Percentiles rank a stretch among this genome's conserved stretches.
Evolutionary conservation across 1,140 invertebrate species (phyloP).

Genomic region (Drosophila subobscura): DNA sequence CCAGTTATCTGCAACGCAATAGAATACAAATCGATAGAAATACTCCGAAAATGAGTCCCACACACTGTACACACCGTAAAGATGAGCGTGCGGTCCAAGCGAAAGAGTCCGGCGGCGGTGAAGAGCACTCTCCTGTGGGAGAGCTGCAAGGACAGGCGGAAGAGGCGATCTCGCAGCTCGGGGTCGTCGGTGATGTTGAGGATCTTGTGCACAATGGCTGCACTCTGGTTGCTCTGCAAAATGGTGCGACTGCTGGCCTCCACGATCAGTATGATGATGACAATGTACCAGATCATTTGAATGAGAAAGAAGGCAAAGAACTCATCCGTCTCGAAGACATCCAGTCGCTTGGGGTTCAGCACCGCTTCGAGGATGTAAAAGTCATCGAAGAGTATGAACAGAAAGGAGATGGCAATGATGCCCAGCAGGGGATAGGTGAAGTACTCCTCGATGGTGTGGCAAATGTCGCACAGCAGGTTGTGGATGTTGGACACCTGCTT

Average conservation of each 20-base stretch:
- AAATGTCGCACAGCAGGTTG: conserved; percentile 79
- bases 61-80: conserved; percentile 65
- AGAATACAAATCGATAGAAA: background rate
- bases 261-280: conserved; percentile 78
- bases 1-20: conserved; percentile 61
- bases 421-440: conserved; percentile 78
- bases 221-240: conserved; percentile 59
- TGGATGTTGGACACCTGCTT: conserved; percentile 79
- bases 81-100: conserved; percentile 76
- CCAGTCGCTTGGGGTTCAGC: conserved; percentile 68
- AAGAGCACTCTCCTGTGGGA: conserved; percentile 71
- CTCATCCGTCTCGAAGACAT: conserved; percentile 71
- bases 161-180: conserved; percentile 65
- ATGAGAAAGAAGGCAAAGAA: conserved; percentile 79
- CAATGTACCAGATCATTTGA: conserved; percentile 79
- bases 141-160: conserved; percentile 73
- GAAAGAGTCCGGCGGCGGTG: conserved; percentile 76
- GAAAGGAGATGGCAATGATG: conserved; percentile 77
- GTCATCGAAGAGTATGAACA: conserved; percentile 80
- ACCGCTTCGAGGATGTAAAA: conserved; percentile 78
- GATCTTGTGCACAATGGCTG: conserved; percentile 76
- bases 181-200: conserved; percentile 75
- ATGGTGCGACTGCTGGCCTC: conserved; percentile 75
- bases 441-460: conserved; percentile 78
- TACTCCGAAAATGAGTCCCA: no score